phyloP scores from a whole-genome alignment of 53 echinoderm and acorn worm species.

The Arbacia lixula region DNA sequence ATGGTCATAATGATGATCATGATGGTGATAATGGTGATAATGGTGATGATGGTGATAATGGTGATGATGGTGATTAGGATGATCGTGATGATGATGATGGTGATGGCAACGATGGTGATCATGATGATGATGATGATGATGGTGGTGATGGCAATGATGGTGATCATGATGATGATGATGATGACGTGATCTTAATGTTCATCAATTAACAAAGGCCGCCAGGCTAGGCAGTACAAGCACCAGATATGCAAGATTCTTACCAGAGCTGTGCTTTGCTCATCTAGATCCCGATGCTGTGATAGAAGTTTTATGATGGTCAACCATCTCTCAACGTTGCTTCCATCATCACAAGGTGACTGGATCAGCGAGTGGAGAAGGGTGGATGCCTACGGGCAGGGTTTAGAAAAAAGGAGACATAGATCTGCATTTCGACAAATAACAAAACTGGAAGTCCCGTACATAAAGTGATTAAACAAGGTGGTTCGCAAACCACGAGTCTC shows the following conservation, averaged over 20 bases:
- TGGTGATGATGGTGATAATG: background rate
- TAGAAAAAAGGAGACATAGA: background rate
- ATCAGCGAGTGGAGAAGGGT: slow-evolving; percentile 3
- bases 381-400: background rate
- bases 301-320: background rate
- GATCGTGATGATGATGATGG: no score
- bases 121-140: no score
- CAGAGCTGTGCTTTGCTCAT: background rate
- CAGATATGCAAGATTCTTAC: slow-evolving; percentile 16
- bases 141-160: no score
- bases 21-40: background rate
- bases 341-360: background rate
- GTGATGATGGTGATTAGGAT: background rate
- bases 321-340: slow-evolving; percentile 6
- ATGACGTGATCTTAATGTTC: no score
- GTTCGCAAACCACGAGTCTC: no score
- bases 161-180: no score
- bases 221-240: no score
- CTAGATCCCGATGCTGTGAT: background rate
- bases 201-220: background rate
- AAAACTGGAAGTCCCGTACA: no score
- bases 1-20: no score
- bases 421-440: no score
- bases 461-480: no score
- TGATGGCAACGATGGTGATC: no score